Conservation (phyloP, 2,113 vertebrate species). For the Clarias gariepinus region DNA sequence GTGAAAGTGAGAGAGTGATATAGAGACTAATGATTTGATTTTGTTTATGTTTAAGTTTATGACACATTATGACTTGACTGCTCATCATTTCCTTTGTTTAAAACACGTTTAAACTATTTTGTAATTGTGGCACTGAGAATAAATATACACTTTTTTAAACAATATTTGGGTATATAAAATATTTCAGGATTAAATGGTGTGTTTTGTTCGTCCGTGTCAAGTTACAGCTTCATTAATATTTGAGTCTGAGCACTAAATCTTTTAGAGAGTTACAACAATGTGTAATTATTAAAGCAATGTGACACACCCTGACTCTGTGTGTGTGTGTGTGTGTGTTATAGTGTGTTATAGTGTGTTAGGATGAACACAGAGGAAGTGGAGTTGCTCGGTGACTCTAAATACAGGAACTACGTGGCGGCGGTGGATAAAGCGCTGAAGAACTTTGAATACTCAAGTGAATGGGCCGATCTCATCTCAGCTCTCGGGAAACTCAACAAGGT, state of each 20-base stretch:
- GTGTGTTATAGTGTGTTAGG: conserved; percentile 73
- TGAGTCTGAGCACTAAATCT: background rate
- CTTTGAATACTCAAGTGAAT: conserved; percentile 99
- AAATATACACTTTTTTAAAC: too few relatives aligned
- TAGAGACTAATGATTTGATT: too few relatives aligned
- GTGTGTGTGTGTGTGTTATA: conserved; percentile 69
- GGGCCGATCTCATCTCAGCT: conserved; percentile 98
- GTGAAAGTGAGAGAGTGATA: too few relatives aligned
- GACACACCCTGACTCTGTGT: background rate
- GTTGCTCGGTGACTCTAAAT: conserved; percentile 94
- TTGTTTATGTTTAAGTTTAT: too few relatives aligned
- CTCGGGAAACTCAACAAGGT: conserved; percentile 99
- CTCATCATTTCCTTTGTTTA: too few relatives aligned
- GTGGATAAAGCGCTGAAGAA: conserved; percentile 98
- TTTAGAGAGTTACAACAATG: background rate
- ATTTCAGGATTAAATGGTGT: background rate
- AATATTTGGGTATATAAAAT: background rate
- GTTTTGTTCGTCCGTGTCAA: background rate
- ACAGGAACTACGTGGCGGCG: conserved; percentile 97
- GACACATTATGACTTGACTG: too few relatives aligned
- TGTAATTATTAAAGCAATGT: background rate
- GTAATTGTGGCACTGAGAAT: too few relatives aligned
- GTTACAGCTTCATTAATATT: conserved; percentile 5
- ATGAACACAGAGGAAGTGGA: conserved; percentile 99
- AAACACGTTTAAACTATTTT: too few relatives aligned